A percentile compares a stretch with the other conserved stretches of the same genome.
Evolutionary conservation across 2,113 vertebrate genomes (phyloP).

Genomic region (Myrmecophaga tridactyla): DNA sequence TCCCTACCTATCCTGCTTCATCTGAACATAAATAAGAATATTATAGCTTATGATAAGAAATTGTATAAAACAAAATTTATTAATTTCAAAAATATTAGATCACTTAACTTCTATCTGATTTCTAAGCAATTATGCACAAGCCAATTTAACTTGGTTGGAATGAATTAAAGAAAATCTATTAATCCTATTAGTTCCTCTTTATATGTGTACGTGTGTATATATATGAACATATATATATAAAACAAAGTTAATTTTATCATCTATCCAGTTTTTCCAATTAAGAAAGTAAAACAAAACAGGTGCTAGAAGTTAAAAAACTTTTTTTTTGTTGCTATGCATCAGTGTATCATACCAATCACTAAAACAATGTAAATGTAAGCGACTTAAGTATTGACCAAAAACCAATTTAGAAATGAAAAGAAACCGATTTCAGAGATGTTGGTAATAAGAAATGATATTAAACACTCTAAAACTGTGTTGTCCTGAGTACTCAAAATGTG

Average conservation of each 20-base stretch:
- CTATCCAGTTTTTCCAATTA: not conserved
- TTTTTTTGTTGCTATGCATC: rapidly evolving
- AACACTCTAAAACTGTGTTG: too few relatives aligned
- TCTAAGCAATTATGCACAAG: not conserved
- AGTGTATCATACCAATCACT: too few relatives aligned
- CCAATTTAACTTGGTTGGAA: not conserved
- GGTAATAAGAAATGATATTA: rapidly evolving
- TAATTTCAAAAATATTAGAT: not conserved
- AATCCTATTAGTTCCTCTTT: not conserved
- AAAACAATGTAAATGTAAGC: rapidly evolving
- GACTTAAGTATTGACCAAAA: too few relatives aligned
- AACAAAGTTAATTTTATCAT: not conserved
- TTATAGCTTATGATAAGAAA: not conserved
- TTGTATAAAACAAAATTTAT: not conserved
- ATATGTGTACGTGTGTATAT: too few relatives aligned
- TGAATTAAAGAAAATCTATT: not conserved
- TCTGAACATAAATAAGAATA: not conserved
- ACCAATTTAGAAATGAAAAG: rapidly evolving
- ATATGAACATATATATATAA: not conserved
- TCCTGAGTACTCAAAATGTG: rapidly evolving
- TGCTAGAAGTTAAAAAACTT: not conserved
- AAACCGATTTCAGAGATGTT: not conserved
- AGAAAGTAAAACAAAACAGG: not conserved
- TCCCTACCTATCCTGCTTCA: not conserved
- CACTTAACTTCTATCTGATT: not conserved